Evolutionary conservation across 2,888 invertebrate species (phyloP), one percentile per base, ranked within the genome.

Genomic region (Eupithecia insigniata): DNA sequence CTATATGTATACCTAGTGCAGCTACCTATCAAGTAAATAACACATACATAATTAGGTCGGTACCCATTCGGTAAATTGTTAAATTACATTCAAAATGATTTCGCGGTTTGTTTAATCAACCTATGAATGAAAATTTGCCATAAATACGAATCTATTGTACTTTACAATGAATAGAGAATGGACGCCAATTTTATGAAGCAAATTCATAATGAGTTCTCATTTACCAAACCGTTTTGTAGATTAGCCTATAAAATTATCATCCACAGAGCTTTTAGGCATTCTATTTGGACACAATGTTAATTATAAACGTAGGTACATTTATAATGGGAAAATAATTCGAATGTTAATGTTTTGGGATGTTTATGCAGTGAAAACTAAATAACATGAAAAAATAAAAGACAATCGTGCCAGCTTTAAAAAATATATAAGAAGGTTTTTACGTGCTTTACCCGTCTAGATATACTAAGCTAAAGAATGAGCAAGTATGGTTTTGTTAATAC

Each of bases 121-220:
- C 62, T 22, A 39, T 64, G 36, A 64, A 64, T 64, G 26, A 34
- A 39, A 22, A 64, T 64, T 64, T 34, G 1, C 22, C 36, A 64
- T 64, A 64, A 64, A 64, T 64, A 39, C 14, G 55, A 55, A 16
- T 22, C 36, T 36, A 62, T 62, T 62, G 61, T 64, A 39, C 22
- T 64, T 64, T 6, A 64, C 22, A 62, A 62, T 64, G 43, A 64
- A 69, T 36, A 69, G 28, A 65, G 51, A 69, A 62, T 46, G 43
- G 18, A 22, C 32, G 46, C 32, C 14, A 34, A 46, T 62, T 68
- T 66, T 32, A 51, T 51, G 66, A 61, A 68, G n/a, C 39, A 28
- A 68, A 55, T 70, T 70, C 39, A 32, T 39, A 70, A 60, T 70
- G 39, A 70, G 22, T 67, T 36, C 66, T 46, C 39, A 70, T 66